Conservation (phyloP, 2,113 vertebrate species). For the Cinclus cinclus region DNA sequence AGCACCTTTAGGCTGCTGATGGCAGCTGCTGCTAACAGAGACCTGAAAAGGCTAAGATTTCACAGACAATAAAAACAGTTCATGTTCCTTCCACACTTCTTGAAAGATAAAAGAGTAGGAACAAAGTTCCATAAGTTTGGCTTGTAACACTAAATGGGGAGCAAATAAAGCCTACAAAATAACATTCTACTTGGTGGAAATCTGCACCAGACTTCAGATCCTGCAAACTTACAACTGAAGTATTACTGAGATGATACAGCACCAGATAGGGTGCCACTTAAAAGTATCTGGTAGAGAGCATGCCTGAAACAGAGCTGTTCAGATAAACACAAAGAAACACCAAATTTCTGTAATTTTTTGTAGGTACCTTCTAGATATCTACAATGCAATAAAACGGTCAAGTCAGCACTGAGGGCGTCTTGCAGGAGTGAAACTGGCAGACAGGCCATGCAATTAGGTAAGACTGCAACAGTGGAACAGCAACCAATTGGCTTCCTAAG, state of each 20-base stretch:
- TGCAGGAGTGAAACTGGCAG: neutral
- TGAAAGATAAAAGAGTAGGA: neutral
- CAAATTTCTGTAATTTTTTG: neutral
- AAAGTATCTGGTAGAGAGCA: neutral
- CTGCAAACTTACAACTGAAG: neutral
- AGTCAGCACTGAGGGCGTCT: neutral
- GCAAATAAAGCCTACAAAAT: neutral
- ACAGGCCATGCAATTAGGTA: neutral
- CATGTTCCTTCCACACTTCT: neutral
- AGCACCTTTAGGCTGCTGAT: neutral
- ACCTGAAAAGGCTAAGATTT: neutral
- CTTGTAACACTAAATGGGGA: neutral
- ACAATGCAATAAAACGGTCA: neutral
- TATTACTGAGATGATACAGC: neutral
- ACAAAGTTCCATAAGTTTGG: neutral
- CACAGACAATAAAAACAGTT: neutral
- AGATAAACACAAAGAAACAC: neutral
- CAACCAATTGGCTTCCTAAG: neutral
- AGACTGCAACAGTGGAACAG: neutral
- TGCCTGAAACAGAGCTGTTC: neutral
- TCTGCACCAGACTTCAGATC: neutral
- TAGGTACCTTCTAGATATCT: neutral
- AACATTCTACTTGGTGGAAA: neutral
- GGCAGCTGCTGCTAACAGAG: neutral
- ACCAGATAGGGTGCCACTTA: neutral